phyloP scores from a whole-genome alignment of 2,888 invertebrate species.

The Thysanoteuthis rhombus region DNA sequence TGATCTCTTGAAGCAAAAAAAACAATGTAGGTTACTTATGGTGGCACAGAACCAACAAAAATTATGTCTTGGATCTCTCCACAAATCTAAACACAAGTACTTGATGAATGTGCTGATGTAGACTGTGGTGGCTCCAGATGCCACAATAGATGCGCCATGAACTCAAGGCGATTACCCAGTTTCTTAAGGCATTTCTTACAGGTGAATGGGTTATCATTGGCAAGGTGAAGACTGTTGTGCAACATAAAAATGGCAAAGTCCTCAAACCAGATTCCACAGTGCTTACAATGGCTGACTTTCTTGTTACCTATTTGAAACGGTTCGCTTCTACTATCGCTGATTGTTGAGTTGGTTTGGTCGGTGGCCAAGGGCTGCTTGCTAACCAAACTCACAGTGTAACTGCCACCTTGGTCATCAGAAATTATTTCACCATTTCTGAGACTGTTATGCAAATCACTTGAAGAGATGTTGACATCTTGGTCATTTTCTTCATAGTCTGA shows the following conservation, averaged over 20 bases:
- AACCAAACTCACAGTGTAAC: constrained; percentile 18
- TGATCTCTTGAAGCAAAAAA: constrained; percentile 21
- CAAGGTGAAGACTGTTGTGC: constrained; percentile 53
- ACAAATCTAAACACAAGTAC: constrained; percentile 2
- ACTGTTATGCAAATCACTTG: not conserved
- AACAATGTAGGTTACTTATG: not conserved
- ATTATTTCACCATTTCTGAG: constrained; percentile 15
- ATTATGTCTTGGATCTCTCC: not conserved
- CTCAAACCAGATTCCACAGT: constrained; percentile 48
- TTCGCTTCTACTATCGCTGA: constrained; percentile 14
- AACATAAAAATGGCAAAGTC: constrained; percentile 48
- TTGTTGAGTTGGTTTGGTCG: constrained; percentile 14
- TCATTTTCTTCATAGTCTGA: constrained; percentile 18
- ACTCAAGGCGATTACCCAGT: constrained; percentile 56
- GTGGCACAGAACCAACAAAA: not conserved
- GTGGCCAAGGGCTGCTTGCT: constrained; percentile 18
- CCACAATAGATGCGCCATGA: constrained; percentile 57
- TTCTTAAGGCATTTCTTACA: constrained; percentile 57
- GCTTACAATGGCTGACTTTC: constrained; percentile 40
- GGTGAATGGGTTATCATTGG: constrained; percentile 55
- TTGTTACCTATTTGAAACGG: constrained; percentile 27
- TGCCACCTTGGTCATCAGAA: not conserved
- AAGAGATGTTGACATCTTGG: not conserved
- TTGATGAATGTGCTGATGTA: not conserved
- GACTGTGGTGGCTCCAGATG: constrained; percentile 48